Evolutionary conservation across 2,797 vertebrate species (phyloP).

Genomic region (Squalus acanthias): DNA sequence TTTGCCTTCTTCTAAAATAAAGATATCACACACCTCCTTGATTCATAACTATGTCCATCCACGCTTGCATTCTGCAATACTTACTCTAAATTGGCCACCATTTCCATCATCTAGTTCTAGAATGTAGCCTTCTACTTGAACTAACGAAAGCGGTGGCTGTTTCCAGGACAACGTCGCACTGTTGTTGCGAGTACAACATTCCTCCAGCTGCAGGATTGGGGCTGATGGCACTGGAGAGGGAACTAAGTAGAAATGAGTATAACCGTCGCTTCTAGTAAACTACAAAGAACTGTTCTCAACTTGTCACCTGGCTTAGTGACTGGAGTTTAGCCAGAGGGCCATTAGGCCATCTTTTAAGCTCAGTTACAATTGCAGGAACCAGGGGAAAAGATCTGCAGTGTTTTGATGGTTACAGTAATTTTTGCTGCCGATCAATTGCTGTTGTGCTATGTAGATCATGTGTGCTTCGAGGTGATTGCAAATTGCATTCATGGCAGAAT

Average conservation of each 20-base stretch:
- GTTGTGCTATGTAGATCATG: neutral
- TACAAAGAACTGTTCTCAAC: neutral
- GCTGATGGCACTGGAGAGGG: conserved; percentile 82
- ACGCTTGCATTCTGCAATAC: conserved; percentile 40
- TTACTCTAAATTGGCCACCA: conserved; percentile 88
- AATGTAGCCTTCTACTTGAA: conserved; percentile 94
- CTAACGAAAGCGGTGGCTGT: conserved; percentile 86
- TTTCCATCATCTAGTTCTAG: conserved; percentile 93
- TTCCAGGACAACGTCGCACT: conserved; percentile 97
- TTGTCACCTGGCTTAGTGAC: neutral
- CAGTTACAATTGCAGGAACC: neutral
- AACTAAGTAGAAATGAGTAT: conserved; percentile 61
- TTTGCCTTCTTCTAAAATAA: neutral
- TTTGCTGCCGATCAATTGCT: neutral
- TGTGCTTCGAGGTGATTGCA: neutral
- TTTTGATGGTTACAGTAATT: neutral
- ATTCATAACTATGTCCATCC: neutral
- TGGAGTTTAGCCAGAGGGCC: neutral
- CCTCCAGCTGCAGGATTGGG: conserved; percentile 92
- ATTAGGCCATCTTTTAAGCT: neutral
- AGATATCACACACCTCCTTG: neutral
- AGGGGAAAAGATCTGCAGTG: too few relatives aligned
- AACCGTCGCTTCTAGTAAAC: conserved; percentile 39
- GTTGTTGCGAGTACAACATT: conserved; percentile 95
- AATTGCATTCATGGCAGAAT: neutral